Evolutionary conservation across 2,888 invertebrate species (phyloP), one percentile per base, ranked within the genome.

Genomic region (Chloroclysta siterata): DNA sequence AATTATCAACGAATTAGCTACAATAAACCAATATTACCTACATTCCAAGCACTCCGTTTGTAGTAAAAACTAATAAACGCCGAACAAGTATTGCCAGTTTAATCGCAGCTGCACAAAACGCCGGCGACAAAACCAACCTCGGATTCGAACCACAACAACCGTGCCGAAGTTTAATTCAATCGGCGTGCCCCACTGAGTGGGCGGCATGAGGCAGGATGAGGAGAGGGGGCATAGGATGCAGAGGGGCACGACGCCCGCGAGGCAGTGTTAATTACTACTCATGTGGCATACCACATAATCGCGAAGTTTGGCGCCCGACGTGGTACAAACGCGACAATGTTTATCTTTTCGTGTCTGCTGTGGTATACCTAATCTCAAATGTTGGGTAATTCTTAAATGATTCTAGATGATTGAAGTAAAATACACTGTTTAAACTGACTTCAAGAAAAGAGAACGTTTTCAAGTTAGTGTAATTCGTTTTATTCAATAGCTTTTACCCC

Each of bases 91-190:
- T 89, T 87, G 87, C 85, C 79, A 83, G 89, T 90, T 87, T 85
- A 89, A 89, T 89, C 87, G 85, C 87, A 88, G 88, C 86, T 89
- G 89, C 87, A 87, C 87, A 85, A 84, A 89, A 85, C 84, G 86
- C 80, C 79, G 74, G 80, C 85, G 87, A 88, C 91, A 89, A 89
- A 90, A 90, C 88, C 88, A 83, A 88, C 84, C 87, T 84, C 84
- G 86, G 83, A 83, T 84, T 85, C 76, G 87, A 84, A 88, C 91
- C 91, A 85, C 90, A 91, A 89, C 90, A 89, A 89, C 85, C 84
- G 84, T 86, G 87, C 88, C 84, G 82, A 91, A 93, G 89, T 93
- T 92, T 92, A 93, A 93, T 93, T 92, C 92, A 91, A 93, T 91
- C 91, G 89, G 84, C 85, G 87, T 84, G 84, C 84, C 83, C 83